Evolutionary conservation across 2,797 vertebrate genomes (phyloP).

Genomic region (Alauda arvensis): DNA sequence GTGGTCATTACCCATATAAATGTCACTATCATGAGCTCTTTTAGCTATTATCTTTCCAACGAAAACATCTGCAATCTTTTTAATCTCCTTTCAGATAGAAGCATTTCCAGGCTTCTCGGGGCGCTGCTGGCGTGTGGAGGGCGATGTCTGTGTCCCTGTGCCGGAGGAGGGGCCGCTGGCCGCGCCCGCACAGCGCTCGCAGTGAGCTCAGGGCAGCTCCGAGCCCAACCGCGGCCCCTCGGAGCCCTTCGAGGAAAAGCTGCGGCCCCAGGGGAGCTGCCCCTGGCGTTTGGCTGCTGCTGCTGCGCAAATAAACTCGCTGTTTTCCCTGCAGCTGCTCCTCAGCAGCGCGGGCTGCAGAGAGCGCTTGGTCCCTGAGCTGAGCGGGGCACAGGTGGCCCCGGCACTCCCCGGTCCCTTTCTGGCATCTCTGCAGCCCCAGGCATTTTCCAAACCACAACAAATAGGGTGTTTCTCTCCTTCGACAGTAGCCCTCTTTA

Average conservation of each 20-base stretch:
- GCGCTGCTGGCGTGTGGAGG: background rate
- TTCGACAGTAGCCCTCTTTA: background rate
- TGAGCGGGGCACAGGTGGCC: background rate
- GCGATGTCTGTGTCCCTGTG: background rate
- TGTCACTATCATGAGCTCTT: slow-evolving; percentile 23
- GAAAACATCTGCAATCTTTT: slow-evolving; percentile 35
- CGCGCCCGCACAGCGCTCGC: background rate
- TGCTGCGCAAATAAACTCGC: background rate
- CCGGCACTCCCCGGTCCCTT: accelerated
- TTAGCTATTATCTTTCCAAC: slow-evolving; percentile 24
- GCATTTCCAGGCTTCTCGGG: background rate
- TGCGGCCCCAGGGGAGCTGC: background rate
- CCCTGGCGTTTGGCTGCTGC: background rate
- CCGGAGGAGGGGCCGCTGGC: background rate
- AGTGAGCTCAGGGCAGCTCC: background rate
- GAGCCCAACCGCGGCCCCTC: background rate
- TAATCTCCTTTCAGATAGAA: slow-evolving; percentile 2
- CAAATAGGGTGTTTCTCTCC: background rate
- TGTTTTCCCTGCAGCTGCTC: background rate
- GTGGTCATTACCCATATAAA: slow-evolving; percentile 49
- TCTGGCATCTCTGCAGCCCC: background rate
- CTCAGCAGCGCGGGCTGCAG: background rate
- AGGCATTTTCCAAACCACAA: background rate
- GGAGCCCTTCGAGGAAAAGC: background rate
- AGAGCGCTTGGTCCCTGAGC: background rate